phyloP scores from a whole-genome alignment of 2,797 vertebrate genomes.

The Spinus pinus region DNA sequence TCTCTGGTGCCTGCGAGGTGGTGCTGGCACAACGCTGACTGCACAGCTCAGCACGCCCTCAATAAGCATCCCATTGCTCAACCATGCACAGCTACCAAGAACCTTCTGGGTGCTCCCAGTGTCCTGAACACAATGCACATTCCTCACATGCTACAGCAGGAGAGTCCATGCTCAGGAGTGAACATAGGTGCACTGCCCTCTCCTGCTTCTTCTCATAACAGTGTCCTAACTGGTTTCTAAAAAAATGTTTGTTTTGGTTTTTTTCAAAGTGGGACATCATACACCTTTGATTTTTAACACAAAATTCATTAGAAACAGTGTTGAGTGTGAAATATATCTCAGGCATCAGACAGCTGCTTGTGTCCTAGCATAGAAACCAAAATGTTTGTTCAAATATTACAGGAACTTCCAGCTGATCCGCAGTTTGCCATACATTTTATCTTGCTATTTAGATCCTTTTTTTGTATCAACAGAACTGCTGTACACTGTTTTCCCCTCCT shows the following conservation, averaged over 20 bases:
- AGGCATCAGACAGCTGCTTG: background rate
- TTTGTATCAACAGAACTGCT: background rate
- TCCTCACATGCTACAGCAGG: background rate
- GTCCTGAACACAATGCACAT: background rate
- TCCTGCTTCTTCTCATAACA: background rate
- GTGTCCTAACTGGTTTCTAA: background rate
- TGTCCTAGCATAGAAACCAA: background rate
- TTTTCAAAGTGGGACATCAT: background rate
- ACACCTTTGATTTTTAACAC: background rate
- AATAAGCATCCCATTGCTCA: background rate
- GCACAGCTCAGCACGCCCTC: background rate
- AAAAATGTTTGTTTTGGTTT: background rate
- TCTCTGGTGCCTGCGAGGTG: background rate
- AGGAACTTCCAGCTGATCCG: background rate
- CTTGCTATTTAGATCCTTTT: background rate
- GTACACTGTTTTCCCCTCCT: background rate
- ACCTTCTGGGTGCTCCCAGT: background rate
- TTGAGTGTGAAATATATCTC: background rate
- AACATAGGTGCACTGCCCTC: background rate
- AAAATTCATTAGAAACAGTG: background rate
- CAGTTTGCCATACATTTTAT: background rate
- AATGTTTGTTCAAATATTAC: background rate
- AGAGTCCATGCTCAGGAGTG: background rate
- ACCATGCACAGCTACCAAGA: background rate
- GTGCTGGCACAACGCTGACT: background rate